Percentiles rank a stretch among this genome's conserved stretches.
phyloP scores from a whole-genome alignment of 2,888 invertebrate species.

The Rhopalosiphum nymphaeae region DNA sequence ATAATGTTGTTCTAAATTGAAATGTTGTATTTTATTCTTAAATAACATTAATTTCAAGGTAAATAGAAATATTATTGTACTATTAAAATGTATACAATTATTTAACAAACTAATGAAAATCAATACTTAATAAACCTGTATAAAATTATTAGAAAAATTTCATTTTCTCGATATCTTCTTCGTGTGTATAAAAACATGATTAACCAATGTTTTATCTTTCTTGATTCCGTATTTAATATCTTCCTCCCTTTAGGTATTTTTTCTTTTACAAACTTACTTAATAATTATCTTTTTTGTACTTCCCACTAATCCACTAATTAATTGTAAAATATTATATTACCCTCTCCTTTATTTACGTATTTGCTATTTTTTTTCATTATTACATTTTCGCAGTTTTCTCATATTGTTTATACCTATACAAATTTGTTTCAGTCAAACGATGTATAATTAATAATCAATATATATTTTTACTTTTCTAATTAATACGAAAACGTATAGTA shows the following conservation, averaged over 20 bases:
- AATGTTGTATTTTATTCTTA: not conserved
- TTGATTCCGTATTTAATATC: not conserved
- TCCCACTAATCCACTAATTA: not conserved
- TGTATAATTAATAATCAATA: not conserved
- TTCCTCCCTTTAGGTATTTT: not conserved
- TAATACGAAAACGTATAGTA: not conserved
- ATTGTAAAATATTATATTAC: not conserved
- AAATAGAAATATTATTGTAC: not conserved
- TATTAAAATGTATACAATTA: not conserved
- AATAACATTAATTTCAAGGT: not conserved
- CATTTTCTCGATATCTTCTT: not conserved
- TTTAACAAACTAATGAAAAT: not conserved
- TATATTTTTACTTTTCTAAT: not conserved
- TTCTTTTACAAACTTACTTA: not conserved
- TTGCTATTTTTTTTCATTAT: not conserved
- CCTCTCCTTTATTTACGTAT: not conserved
- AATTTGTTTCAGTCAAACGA: not conserved
- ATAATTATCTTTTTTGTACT: not conserved
- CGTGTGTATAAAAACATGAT: not conserved
- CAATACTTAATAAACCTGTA: not conserved
- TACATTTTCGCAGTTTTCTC: not conserved
- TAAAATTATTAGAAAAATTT: not conserved
- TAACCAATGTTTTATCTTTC: not conserved
- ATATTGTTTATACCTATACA: not conserved
- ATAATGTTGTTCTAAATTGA: not conserved